phyloP scores from a whole-genome alignment of 2,888 invertebrate genomes.

The Chloromyia formosa region DNA sequence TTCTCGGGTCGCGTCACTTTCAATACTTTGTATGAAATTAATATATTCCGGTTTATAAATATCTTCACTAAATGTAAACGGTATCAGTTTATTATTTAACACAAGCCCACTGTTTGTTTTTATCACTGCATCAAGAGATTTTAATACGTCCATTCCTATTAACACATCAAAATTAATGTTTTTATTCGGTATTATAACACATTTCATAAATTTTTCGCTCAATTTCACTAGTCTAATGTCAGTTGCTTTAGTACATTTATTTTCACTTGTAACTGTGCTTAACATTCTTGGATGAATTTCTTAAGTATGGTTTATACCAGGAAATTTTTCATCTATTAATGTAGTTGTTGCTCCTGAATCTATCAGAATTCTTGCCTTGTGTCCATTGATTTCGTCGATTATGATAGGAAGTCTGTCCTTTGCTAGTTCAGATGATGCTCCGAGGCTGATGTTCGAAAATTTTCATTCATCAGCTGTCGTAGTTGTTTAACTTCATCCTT shows the following conservation, averaged over 20 bases:
- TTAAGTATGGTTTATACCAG: background rate
- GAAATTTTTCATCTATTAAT: background rate
- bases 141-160: constrained; percentile 23
- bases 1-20: background rate
- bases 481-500: background rate
- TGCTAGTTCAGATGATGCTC: no score
- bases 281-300: background rate
- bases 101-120: constrained; percentile 17
- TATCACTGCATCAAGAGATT: background rate
- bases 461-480: background rate
- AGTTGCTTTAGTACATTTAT: constrained; percentile 2
- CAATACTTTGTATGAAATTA: background rate
- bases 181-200: no score
- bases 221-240: background rate
- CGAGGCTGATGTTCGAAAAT: background rate
- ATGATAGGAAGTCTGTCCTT: background rate
- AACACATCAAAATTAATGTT: constrained; percentile 14
- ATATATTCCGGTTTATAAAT: constrained; percentile 9
- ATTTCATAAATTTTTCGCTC: background rate
- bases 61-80: constrained; percentile 4
- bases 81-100: constrained; percentile 12
- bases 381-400: background rate
- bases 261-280: background rate
- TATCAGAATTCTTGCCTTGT: background rate
- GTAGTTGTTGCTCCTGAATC: background rate